These are phyloP conservation scores for Cairina moschata DNA, from an alignment of 2,113 vertebrate species.

Conservation along the genomic window DNA sequence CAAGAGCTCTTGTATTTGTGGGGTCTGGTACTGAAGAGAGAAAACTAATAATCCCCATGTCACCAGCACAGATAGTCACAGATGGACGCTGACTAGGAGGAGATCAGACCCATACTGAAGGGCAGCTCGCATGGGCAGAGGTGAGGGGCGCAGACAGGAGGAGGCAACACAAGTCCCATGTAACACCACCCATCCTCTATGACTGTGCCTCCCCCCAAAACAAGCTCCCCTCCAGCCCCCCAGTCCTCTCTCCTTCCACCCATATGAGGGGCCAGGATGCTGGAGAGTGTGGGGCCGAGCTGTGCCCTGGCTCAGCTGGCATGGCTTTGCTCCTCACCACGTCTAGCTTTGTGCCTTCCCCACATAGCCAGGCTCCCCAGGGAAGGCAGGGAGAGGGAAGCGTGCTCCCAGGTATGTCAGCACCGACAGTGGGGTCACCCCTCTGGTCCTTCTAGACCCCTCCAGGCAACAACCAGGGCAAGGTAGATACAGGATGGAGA, in stretches of 20 bases:
- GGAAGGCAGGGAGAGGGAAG: neutral
- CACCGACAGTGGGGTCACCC: neutral
- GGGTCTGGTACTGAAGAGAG: neutral
- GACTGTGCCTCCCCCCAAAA: accelerated
- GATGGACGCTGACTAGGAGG: neutral
- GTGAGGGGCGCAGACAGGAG: neutral
- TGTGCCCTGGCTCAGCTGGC: neutral
- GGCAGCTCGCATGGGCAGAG: accelerated
- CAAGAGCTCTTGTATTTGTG: neutral
- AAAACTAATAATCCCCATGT: neutral
- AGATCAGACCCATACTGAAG: neutral
- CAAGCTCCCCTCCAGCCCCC: neutral
- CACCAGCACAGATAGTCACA: neutral
- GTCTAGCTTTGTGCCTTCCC: neutral
- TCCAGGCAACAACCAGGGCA: neutral
- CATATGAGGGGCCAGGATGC: accelerated
- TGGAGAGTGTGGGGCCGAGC: accelerated
- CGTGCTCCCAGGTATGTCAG: accelerated
- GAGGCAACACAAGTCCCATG: neutral
- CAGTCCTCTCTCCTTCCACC: neutral
- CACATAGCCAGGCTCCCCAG: neutral
- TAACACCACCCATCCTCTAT: neutral
- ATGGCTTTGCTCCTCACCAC: neutral
- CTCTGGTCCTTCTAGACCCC: neutral
- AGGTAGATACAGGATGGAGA: accelerated